These are phyloP conservation scores for Cydia amplana DNA, from an alignment of 1,140 invertebrate genomes.

Conservation along the genomic window DNA sequence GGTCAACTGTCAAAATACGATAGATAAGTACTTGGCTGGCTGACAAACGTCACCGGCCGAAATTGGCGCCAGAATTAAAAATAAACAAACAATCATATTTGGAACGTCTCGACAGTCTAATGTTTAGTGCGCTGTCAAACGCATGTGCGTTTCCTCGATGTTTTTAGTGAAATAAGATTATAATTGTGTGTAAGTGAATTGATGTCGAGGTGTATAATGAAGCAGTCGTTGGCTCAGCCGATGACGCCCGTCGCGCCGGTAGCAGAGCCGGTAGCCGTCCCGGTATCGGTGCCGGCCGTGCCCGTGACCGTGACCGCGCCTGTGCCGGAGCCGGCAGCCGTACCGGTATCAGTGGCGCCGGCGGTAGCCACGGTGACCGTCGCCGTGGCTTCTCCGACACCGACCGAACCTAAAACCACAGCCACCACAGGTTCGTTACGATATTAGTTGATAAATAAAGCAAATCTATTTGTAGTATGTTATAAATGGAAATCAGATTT, in stretches of 20 bases:
- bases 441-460: background rate
- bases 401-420: slow-evolving; percentile 49
- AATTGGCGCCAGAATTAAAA: slow-evolving; percentile 78
- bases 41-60: slow-evolving; percentile 56
- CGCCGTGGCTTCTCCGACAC: slow-evolving; percentile 35
- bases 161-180: slow-evolving; percentile 42
- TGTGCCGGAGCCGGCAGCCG: slow-evolving; percentile 38
- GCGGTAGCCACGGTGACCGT: slow-evolving; percentile 35
- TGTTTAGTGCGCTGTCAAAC: slow-evolving; percentile 66
- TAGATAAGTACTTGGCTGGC: slow-evolving; percentile 49
- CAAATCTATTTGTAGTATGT: background rate
- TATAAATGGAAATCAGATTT: no score
- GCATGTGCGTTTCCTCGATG: slow-evolving; percentile 44
- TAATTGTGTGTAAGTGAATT: slow-evolving; percentile 41
- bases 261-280: slow-evolving; percentile 34
- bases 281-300: slow-evolving; percentile 37
- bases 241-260: slow-evolving; percentile 46
- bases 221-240: slow-evolving; percentile 63
- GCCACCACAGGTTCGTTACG: slow-evolving; percentile 58
- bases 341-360: slow-evolving; percentile 17
- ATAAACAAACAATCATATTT: slow-evolving; percentile 77
- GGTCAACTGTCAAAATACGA: slow-evolving; percentile 31
- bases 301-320: slow-evolving; percentile 32
- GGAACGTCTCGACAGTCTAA: slow-evolving; percentile 71
- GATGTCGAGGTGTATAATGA: slow-evolving; percentile 73